Conservation (phyloP, 2,888 invertebrate genomes). For the Lasioglossum oenotherae region DNA sequence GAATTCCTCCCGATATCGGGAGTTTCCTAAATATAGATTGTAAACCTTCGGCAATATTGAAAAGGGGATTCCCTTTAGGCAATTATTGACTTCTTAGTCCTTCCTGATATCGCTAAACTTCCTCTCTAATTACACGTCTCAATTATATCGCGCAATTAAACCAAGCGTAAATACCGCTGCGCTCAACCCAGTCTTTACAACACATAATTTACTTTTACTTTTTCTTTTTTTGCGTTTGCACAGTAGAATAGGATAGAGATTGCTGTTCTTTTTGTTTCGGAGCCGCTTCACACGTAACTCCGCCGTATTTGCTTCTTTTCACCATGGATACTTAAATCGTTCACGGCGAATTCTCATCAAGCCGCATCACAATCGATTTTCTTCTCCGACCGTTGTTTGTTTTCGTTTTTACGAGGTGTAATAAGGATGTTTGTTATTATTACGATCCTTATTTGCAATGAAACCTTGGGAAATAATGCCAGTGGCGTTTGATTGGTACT, state of each 20-base stretch:
- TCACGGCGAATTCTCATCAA: neutral
- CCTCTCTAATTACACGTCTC: neutral
- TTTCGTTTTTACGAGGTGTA: neutral
- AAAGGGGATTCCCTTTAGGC: neutral
- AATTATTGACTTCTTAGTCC: neutral
- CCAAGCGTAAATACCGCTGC: conserved; percentile 7
- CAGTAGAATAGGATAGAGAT: neutral
- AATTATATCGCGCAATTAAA: neutral
- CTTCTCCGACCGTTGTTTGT: neutral
- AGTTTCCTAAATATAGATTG: conserved; percentile 12
- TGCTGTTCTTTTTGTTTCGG: neutral
- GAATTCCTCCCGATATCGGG: neutral
- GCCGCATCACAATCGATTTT: neutral
- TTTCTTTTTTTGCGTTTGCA: neutral
- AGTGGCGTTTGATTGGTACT: neutral
- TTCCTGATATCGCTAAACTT: neutral
- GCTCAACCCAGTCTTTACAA: neutral
- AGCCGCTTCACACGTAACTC: neutral
- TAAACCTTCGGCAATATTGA: neutral
- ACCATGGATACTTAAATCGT: neutral
- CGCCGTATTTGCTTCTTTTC: neutral
- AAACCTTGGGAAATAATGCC: neutral
- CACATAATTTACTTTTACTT: neutral
- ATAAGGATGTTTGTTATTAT: neutral
- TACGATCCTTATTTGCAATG: neutral